Evolutionary conservation across 2,888 invertebrate genomes (phyloP), one percentile per base, ranked within the genome.

Genomic region (Craniophora ligustri): DNA sequence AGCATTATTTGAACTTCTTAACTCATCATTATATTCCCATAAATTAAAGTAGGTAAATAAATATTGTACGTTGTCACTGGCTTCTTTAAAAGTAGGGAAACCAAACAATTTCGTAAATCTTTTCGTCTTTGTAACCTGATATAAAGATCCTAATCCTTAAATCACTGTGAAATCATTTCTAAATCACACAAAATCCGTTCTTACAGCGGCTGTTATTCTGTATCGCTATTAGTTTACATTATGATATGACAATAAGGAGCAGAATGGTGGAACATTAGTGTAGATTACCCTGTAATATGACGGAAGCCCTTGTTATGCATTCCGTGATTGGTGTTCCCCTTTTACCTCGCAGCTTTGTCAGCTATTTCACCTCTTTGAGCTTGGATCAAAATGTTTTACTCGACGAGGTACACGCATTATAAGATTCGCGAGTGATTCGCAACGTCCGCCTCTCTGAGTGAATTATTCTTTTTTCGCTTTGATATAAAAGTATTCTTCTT

Each of bases 271-370:
- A 58, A 58, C 55, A 64, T 77, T 59, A 49, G 42, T 44, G 38
- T 40, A 46, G 40, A 55, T 74, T 59, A 66, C 47, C 26, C 31
- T 41, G 36, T 66, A 60, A 53, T 64, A 59, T 48, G 72, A 69
- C 56, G 45, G 62, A 65, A 71, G 56, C 51, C 55, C 75, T 76
- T 73, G 73, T 80, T 82, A 78, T 75, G 73, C 78, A 81, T 77
- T 73, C 70, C 57, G 68, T 75, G 76, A 79, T 78, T 81, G 74
- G 67, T 65, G 53, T 56, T 39, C 61, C 67, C 65, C 64, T 55
- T 39, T 48, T 57, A 62, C 75, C 67, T 76, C 65, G 58, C 67
- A 66, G 68, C 67, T 76, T 78, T 76, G 76, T 78, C 75, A 73
- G 69, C 48, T 60, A 13, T 26, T 55, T 38, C 8, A 47, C 36